Conservation (phyloP, 1,140 invertebrate species). For the Tetramorium alpestre region DNA sequence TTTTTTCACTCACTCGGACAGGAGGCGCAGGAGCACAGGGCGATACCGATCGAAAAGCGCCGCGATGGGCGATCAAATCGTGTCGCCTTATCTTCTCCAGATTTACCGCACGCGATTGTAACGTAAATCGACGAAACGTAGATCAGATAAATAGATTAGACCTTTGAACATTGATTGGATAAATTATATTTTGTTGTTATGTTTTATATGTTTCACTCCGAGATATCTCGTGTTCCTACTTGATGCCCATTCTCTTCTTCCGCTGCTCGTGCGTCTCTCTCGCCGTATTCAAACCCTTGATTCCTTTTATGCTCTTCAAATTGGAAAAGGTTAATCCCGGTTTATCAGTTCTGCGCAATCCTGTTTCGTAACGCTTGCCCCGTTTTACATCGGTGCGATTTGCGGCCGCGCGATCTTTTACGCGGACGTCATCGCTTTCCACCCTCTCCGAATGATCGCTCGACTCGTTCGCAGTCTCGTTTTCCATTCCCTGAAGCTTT, state of each 20-base stretch:
- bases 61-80: neutral
- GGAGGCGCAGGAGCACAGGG: neutral
- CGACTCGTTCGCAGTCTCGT: neutral
- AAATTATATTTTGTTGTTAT: neutral
- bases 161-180: neutral
- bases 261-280: neutral
- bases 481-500: neutral
- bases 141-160: neutral
- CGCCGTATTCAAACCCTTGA: neutral
- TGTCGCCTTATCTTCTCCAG: neutral
- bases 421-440: neutral
- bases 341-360: neutral
- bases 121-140: neutral
- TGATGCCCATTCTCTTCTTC: neutral
- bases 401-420: neutral
- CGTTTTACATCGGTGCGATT: slow-evolving; percentile 1
- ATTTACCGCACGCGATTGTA: neutral
- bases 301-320: neutral
- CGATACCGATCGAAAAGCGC: slow-evolving; percentile 14
- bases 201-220: neutral
- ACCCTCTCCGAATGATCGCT: neutral
- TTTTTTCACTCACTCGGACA: neutral
- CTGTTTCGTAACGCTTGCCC: neutral
- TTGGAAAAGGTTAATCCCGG: neutral
- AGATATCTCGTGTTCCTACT: neutral